phyloP scores from a whole-genome alignment of 2,888 invertebrate genomes.

The Melieria picta region DNA sequence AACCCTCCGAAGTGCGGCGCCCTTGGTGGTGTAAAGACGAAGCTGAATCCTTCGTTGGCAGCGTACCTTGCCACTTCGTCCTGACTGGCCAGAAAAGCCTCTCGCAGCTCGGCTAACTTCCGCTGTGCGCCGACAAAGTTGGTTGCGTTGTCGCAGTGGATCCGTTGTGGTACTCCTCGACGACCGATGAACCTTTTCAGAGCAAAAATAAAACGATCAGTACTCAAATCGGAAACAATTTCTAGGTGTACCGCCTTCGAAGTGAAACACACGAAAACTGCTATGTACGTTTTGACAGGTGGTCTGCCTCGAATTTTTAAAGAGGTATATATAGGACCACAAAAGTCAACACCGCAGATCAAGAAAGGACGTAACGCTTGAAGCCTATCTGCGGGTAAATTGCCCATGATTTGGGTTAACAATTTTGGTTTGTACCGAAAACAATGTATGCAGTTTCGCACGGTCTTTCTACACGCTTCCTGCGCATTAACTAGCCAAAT shows the following conservation, averaged over 20 bases:
- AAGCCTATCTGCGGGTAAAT: conserved; percentile 23
- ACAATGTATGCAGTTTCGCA: conserved; percentile 24
- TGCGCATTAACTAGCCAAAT: conserved; percentile 24
- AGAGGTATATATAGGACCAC: conserved; percentile 23
- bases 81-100: too few relatives aligned
- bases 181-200: too few relatives aligned
- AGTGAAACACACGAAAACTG: conserved; percentile 27
- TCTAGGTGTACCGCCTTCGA: not conserved
- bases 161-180: too few relatives aligned
- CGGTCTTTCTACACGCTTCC: conserved; percentile 24
- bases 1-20: too few relatives aligned
- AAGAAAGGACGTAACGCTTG: conserved; percentile 15
- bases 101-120: too few relatives aligned
- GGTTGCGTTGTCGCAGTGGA: too few relatives aligned
- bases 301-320: conserved; percentile 17
- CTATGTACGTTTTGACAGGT: conserved; percentile 25
- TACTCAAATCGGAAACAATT: too few relatives aligned
- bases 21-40: too few relatives aligned
- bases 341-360: conserved; percentile 26
- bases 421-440: conserved; percentile 32
- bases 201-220: too few relatives aligned
- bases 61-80: too few relatives aligned
- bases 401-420: conserved; percentile 28
- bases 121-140: too few relatives aligned
- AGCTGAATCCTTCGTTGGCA: too few relatives aligned